Conservation (phyloP, 2,797 vertebrate species). For the Enteromius viviparus region DNA sequence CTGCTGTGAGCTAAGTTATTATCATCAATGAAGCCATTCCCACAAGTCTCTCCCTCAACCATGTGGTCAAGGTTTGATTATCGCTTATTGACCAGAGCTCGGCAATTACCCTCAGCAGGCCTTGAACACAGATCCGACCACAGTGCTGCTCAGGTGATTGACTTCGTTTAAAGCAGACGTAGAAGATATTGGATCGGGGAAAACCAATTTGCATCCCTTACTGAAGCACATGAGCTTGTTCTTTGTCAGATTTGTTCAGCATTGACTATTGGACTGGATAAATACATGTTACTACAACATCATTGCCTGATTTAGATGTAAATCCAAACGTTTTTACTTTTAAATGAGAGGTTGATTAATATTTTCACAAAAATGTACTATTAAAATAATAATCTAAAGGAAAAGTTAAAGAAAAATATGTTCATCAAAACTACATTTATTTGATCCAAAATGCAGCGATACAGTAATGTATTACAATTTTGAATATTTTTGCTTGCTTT, state of each 20-base stretch:
- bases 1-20: slow-evolving; percentile 20
- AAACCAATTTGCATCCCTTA: slow-evolving; percentile 10
- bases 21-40: slow-evolving; percentile 39
- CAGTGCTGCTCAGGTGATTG: slow-evolving; percentile 30
- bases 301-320: not conserved
- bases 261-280: not conserved
- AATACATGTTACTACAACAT: not conserved
- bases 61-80: slow-evolving; percentile 35
- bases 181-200: slow-evolving; percentile 12
- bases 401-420: not conserved
- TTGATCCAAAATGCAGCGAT: not conserved
- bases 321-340: not conserved
- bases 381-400: not conserved
- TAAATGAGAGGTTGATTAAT: not conserved
- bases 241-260: not conserved
- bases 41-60: slow-evolving; percentile 31
- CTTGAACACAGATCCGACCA: slow-evolving; percentile 23
- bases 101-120: slow-evolving; percentile 45
- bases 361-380: not conserved
- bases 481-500: not conserved
- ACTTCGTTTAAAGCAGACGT: slow-evolving; percentile 46
- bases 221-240: not conserved
- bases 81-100: slow-evolving; percentile 49
- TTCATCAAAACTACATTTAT: not conserved
- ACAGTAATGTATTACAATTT: not conserved